Evolutionary conservation across 1,140 invertebrate species (phyloP).

Genomic region (Lepidurus packardi): DNA sequence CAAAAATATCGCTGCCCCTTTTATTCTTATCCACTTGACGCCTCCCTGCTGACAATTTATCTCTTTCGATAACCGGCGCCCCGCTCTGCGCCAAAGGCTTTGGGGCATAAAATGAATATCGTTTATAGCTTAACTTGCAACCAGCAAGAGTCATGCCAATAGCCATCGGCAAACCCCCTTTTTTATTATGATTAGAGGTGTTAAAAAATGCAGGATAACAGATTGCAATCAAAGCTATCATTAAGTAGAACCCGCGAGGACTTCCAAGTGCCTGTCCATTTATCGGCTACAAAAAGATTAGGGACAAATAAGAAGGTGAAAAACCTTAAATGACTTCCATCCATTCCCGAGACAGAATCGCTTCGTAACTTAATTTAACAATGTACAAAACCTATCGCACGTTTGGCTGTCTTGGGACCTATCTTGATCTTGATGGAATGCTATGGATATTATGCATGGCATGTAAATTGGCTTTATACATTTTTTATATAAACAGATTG

Average conservation of each 20-base stretch:
- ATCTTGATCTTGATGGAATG: slow-evolving; percentile 19
- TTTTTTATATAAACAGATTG: background rate
- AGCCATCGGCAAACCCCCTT: background rate
- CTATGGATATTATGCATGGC: slow-evolving; percentile 1
- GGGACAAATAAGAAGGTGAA: background rate
- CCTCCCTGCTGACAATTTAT: slow-evolving; percentile 21
- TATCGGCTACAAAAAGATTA: background rate
- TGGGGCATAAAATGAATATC: slow-evolving; percentile 18
- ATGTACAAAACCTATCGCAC: background rate
- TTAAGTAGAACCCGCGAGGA: background rate
- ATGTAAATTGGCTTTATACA: background rate
- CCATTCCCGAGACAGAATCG: slow-evolving; percentile 7
- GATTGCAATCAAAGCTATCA: slow-evolving; percentile 22
- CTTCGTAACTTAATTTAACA: slow-evolving; percentile 6
- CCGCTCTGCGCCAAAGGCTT: slow-evolving; percentile 6
- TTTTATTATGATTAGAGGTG: slow-evolving; percentile 22
- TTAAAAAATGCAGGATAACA: background rate
- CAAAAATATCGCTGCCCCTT: slow-evolving; percentile 10
- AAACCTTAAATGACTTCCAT: background rate
- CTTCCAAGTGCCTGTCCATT: background rate
- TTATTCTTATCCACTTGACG: slow-evolving; percentile 19
- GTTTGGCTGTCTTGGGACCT: background rate
- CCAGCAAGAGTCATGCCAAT: background rate
- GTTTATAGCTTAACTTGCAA: slow-evolving; percentile 19
- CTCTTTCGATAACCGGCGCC: slow-evolving; percentile 20